Evolutionary conservation across 2,113 vertebrate species (phyloP).

Genomic region (Gobio gobio): DNA sequence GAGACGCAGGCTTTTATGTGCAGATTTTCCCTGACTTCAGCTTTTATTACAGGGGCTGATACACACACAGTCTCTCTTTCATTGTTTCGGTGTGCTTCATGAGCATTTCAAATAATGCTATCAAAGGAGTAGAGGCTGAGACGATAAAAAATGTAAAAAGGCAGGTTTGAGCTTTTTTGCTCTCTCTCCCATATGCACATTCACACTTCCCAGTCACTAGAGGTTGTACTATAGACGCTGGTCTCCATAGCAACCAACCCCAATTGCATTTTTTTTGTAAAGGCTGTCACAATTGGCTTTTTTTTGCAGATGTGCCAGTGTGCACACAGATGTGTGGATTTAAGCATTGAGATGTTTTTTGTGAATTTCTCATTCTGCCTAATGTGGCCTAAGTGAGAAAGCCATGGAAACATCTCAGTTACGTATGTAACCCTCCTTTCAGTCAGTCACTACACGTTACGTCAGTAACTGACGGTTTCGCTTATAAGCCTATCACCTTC

Average conservation of each 20-base stretch:
- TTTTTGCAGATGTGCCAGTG: constrained; percentile 25
- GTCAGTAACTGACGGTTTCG: too few species aligned
- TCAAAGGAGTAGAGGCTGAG: neutral
- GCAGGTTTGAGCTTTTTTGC: neutral
- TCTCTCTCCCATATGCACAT: neutral
- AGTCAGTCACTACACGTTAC: too few species aligned
- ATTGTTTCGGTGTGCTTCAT: neutral
- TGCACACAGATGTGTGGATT: neutral
- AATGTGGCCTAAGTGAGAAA: neutral
- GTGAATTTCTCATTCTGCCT: neutral
- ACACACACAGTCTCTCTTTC: neutral
- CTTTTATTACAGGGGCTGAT: neutral
- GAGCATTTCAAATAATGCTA: neutral
- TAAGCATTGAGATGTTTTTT: neutral
- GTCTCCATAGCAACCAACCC: constrained; percentile 72
- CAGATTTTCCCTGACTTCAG: constrained; percentile 32
- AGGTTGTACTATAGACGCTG: constrained; percentile 64
- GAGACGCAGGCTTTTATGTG: constrained; percentile 38
- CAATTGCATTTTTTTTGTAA: constrained; percentile 59
- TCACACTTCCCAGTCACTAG: constrained; percentile 52
- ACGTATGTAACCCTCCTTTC: too few species aligned
- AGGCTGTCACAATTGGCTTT: constrained; percentile 25
- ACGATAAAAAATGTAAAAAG: neutral
- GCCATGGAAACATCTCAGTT: neutral
- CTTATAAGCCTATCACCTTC: too few species aligned